phyloP scores from a whole-genome alignment of 2,888 invertebrate species.

The Sesia bembeciformis region DNA sequence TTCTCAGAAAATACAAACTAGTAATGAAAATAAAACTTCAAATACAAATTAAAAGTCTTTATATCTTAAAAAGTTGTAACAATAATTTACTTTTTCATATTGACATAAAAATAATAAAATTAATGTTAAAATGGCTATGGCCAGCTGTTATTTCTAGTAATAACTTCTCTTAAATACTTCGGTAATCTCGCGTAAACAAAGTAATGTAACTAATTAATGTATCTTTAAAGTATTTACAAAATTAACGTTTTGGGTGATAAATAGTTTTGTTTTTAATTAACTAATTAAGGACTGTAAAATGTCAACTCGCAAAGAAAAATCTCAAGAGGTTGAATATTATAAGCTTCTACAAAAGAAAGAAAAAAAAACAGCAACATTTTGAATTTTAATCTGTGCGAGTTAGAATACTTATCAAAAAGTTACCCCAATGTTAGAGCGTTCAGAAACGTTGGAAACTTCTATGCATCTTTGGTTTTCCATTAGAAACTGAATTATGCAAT shows the following conservation, averaged over 20 bases:
- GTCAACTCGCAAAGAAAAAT: too few species aligned
- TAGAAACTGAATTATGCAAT: too few species aligned
- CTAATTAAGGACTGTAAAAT: too few species aligned
- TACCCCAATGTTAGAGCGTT: too few species aligned
- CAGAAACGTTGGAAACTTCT: too few species aligned
- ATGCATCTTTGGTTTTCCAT: too few species aligned
- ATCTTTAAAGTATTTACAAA: slow-evolving; percentile 4
- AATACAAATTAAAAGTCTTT: slow-evolving; percentile 64
- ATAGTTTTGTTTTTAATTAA: neutral
- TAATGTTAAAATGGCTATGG: slow-evolving; percentile 58
- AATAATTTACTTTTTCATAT: slow-evolving; percentile 65
- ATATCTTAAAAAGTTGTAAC: slow-evolving; percentile 64
- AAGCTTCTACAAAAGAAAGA: too few species aligned
- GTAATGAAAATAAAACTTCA: slow-evolving; percentile 29
- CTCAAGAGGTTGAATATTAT: too few species aligned
- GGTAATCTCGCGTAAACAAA: slow-evolving; percentile 28
- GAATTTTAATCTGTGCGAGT: too few species aligned
- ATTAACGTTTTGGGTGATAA: slow-evolving; percentile 11
- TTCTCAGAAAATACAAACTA: neutral
- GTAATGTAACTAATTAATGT: slow-evolving; percentile 15
- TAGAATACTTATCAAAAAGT: too few species aligned
- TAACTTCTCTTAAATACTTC: slow-evolving; percentile 44
- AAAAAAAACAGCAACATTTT: too few species aligned
- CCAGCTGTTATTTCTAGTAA: slow-evolving; percentile 27
- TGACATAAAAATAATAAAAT: slow-evolving; percentile 39